These are phyloP conservation scores for Contarinia nasturtii DNA, from an alignment of 1,140 invertebrate species.

Conservation along the genomic window DNA sequence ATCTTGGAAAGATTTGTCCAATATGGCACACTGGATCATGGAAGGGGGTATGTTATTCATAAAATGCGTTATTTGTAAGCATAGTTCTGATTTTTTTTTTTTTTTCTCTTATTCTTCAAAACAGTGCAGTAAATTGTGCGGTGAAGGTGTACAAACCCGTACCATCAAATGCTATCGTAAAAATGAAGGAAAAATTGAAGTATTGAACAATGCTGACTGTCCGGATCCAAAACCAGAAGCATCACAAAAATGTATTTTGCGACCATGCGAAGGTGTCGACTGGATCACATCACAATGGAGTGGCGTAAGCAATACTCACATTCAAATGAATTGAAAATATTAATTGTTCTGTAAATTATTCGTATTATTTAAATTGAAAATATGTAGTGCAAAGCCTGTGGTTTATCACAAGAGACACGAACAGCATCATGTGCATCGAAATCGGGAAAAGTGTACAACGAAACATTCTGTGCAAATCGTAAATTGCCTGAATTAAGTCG, in stretches of 20 bases:
- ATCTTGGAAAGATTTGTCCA: conserved; percentile 55
- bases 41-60: conserved; percentile 50
- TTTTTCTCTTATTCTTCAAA: conserved; percentile 5
- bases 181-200: conserved; percentile 43
- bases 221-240: conserved; percentile 43
- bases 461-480: conserved; percentile 39
- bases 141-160: conserved; percentile 55
- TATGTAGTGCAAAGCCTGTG: conserved; percentile 51
- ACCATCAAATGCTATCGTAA: conserved; percentile 55
- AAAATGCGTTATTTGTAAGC: not conserved
- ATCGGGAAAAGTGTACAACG: conserved; percentile 46
- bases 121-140: conserved; percentile 75
- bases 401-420: conserved; percentile 51
- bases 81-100: conserved; percentile 3
- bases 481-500: conserved; percentile 34
- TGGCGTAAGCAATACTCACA: conserved; percentile 49
- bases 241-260: conserved; percentile 48
- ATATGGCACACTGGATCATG: conserved; percentile 68
- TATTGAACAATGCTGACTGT: conserved; percentile 53
- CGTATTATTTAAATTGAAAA: no score
- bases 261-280: conserved; percentile 79
- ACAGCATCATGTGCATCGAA: conserved; percentile 51
- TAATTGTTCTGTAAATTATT: not conserved
- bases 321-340: conserved; percentile 2
- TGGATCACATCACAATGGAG: conserved; percentile 79